Evolutionary conservation across 1,140 invertebrate genomes (phyloP).

Genomic region (Holcopasites calliopsidis): DNA sequence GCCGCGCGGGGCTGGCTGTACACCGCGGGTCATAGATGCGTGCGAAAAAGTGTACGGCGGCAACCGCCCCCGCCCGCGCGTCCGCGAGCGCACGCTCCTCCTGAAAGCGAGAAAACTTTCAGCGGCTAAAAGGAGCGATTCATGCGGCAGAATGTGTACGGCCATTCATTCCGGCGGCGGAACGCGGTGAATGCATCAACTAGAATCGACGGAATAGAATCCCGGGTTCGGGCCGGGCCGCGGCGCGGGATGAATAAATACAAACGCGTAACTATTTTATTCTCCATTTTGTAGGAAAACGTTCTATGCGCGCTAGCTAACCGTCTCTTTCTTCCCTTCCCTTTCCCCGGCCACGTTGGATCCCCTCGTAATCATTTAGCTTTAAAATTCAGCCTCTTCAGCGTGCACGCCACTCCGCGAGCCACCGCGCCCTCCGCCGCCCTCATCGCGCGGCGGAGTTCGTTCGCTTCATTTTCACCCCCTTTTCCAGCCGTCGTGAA

Average conservation of each 20-base stretch:
- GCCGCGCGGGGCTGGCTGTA: not conserved
- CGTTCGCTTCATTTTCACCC: slow-evolving; percentile 35
- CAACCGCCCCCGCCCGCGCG: not conserved
- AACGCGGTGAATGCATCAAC: slow-evolving; percentile 43
- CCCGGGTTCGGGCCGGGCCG: not conserved
- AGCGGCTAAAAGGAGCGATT: slow-evolving; percentile 35
- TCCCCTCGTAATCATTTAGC: slow-evolving; percentile 44
- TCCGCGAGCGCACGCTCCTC: slow-evolving; percentile 4
- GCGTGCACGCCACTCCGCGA: slow-evolving; percentile 15
- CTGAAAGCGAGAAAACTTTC: slow-evolving; percentile 48
- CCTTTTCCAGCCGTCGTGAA: slow-evolving; percentile 25
- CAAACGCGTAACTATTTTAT: slow-evolving; percentile 46
- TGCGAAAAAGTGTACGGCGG: slow-evolving; percentile 25
- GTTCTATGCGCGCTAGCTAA: slow-evolving; percentile 9
- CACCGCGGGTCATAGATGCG: slow-evolving; percentile 36
- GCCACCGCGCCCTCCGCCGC: not conserved
- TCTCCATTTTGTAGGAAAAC: slow-evolving; percentile 42
- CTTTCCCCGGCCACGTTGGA: not conserved
- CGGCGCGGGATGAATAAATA: slow-evolving; percentile 44
- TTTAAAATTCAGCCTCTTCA: slow-evolving; percentile 38
- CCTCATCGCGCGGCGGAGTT: slow-evolving; percentile 22
- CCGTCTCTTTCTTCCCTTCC: not conserved
- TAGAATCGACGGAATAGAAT: slow-evolving; percentile 45
- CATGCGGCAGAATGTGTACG: slow-evolving; percentile 47
- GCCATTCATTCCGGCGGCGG: slow-evolving; percentile 40